Evolutionary conservation across 1,140 invertebrate species (phyloP), one percentile per base, ranked within the genome.

Genomic region (Brevipalpus yothersi): DNA sequence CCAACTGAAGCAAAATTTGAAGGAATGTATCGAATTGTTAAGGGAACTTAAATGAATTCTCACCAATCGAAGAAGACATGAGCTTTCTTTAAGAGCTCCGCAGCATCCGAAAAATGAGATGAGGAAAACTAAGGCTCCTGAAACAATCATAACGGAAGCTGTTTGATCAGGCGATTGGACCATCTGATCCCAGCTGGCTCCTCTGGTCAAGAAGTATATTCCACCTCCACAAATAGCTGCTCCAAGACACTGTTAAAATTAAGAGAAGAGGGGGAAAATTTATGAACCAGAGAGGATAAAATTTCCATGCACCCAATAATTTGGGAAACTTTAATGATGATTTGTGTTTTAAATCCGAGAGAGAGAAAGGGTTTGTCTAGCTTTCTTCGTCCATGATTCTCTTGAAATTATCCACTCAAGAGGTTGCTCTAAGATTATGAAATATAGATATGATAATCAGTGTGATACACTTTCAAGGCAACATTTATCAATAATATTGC

Each of bases 31-130:
- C 15, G 42, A 43, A 43, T 43, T 15, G 15, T 49, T 13, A 49
- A 49, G 7, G 15, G 47, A 17, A 49, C 15, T 15, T 49, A 17
- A 19, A 19, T 17, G 9, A 41, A 41, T 54, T 71, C 73, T 75
- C 68, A 77, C 76, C 56, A 68, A 69, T 13, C 67, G 68, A 7
- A 77, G 66, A 64, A 75, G 69, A 59, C 73, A 75, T 66, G 73
- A 73, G 63, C 66, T 75, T 58, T 72, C 73, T 57, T 70, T 69
- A 7, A 74, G 61, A 11, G 73, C 71, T 5, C 72, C 75, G 15
- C 73, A 75, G 61, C 75, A 77, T 10, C 75, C 76, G 55, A 75
- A 73, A 65, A 76, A 72, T 41, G 73, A 72, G 12, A 75, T 71
- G 13, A 68, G 65, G 12, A 77, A 65, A 11, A 76, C 68, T 21